These are phyloP conservation scores for Drosophila saltans DNA, from an alignment of 1,140 invertebrate species.

Conservation along the genomic window DNA sequence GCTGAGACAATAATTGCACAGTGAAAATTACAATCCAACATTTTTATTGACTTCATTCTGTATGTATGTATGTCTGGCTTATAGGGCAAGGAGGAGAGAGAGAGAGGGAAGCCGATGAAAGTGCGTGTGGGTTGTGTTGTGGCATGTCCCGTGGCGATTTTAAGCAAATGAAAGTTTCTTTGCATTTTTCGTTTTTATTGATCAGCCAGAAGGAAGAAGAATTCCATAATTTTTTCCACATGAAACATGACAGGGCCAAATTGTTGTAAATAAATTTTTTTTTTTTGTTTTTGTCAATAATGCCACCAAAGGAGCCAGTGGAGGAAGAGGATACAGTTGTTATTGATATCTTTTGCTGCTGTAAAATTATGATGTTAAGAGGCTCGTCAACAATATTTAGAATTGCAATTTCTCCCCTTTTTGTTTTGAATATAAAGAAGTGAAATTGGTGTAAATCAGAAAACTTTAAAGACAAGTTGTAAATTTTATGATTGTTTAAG, in stretches of 20 bases:
- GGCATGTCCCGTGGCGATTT: conserved; percentile 56
- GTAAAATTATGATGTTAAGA: conserved; percentile 8
- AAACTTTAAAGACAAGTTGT: not conserved
- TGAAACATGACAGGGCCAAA: conserved; percentile 33
- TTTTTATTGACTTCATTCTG: conserved; percentile 66
- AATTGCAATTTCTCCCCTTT: conserved; percentile 10
- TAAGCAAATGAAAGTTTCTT: conserved; percentile 61
- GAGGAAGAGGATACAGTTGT: not conserved
- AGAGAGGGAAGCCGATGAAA: conserved; percentile 46
- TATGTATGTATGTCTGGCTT: conserved; percentile 11
- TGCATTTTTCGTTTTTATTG: conserved; percentile 51
- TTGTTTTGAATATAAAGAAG: not conserved
- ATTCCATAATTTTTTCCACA: conserved; percentile 23
- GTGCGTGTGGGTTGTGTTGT: conserved; percentile 72
- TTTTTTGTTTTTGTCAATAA: not conserved
- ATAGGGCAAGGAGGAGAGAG: conserved; percentile 35
- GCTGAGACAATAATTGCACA: conserved; percentile 77
- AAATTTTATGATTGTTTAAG: no score
- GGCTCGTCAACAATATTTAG: conserved; percentile 9
- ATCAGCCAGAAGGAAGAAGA: conserved; percentile 42
- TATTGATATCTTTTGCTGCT: conserved; percentile 6
- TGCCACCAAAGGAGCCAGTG: not conserved
- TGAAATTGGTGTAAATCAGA: not conserved
- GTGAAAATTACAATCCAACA: conserved; percentile 75
- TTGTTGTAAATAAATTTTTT: conserved; percentile 52